These are phyloP conservation scores for Lutjanus erythropterus DNA, from an alignment of 2,113 vertebrate species.

Conservation along the genomic window DNA sequence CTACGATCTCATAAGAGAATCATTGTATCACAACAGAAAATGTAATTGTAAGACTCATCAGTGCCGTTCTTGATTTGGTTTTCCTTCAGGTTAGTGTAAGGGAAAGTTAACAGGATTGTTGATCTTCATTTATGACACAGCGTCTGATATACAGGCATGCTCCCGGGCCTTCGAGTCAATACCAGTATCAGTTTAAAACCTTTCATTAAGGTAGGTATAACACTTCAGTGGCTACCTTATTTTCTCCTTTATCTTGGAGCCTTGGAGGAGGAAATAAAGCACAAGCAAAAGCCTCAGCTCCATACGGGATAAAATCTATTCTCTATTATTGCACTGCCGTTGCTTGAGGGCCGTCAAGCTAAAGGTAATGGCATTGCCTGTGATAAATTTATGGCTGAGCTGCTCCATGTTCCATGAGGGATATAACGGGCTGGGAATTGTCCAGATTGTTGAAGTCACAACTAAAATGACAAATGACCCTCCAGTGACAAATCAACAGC, in stretches of 20 bases:
- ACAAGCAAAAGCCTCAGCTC: constrained; percentile 67
- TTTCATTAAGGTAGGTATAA: constrained; percentile 76
- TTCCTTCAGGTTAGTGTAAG: constrained; percentile 53
- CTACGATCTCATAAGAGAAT: constrained; percentile 18
- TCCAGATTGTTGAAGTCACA: constrained; percentile 76
- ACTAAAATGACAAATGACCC: constrained; percentile 76
- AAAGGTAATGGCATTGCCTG: constrained; percentile 81
- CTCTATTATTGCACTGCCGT: constrained; percentile 81
- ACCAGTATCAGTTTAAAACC: constrained; percentile 72
- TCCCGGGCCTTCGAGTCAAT: constrained; percentile 65
- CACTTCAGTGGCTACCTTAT: constrained; percentile 79
- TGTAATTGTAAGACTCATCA: constrained; percentile 49
- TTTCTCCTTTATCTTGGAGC: constrained; percentile 77
- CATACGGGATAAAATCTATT: constrained; percentile 85
- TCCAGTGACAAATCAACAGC: constrained; percentile 72
- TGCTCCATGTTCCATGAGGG: constrained; percentile 72
- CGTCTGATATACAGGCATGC: constrained; percentile 54
- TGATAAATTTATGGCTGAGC: constrained; percentile 80
- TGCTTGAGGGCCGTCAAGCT: constrained; percentile 80
- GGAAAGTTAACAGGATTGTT: constrained; percentile 56
- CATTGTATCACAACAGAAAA: constrained; percentile 23
- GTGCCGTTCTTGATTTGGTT: constrained; percentile 29
- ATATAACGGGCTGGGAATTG: constrained; percentile 67
- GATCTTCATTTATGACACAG: constrained; percentile 72
- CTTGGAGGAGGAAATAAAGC: constrained; percentile 81